These are phyloP conservation scores for Ascidia mentula DNA, from an alignment of 23 tunicate genomes.

Conservation along the genomic window DNA sequence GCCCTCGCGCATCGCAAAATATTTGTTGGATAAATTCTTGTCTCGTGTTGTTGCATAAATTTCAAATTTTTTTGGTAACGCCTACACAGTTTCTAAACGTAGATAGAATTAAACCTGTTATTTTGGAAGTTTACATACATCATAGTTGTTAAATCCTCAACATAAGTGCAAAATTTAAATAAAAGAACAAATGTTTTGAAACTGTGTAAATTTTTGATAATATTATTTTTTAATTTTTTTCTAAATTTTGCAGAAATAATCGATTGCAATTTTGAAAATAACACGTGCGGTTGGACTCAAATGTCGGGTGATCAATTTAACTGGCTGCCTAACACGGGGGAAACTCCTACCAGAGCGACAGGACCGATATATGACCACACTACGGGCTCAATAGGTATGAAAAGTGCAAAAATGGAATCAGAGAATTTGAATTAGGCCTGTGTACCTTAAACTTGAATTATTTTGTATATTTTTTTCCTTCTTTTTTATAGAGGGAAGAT, in stretches of 20 bases:
- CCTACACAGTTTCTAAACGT: too few relatives aligned
- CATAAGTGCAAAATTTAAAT: too few relatives aligned
- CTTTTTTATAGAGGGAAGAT: conserved; percentile 43
- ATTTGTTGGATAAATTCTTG: conserved; percentile 6
- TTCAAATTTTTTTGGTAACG: too few relatives aligned
- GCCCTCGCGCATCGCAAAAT: neutral
- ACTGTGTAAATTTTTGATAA: too few relatives aligned
- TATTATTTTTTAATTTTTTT: too few relatives aligned
- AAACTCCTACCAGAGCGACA: conserved; percentile 51
- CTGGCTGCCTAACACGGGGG: conserved; percentile 80
- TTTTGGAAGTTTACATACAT: too few relatives aligned
- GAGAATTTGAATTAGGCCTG: neutral
- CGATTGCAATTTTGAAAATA: conserved; percentile 83
- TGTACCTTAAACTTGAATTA: neutral
- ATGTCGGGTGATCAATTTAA: conserved; percentile 65
- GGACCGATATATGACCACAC: conserved; percentile 67
- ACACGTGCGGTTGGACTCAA: conserved; percentile 87
- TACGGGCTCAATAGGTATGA: conserved; percentile 32
- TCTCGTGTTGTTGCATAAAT: too few relatives aligned
- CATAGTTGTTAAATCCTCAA: too few relatives aligned
- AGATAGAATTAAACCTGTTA: too few relatives aligned
- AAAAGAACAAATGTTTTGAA: too few relatives aligned
- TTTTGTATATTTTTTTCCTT: too few relatives aligned
- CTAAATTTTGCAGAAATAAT: conserved; percentile 13
- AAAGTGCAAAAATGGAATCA: neutral